Conservation (phyloP, 2,113 vertebrate genomes). For the Carollia perspicillata region DNA sequence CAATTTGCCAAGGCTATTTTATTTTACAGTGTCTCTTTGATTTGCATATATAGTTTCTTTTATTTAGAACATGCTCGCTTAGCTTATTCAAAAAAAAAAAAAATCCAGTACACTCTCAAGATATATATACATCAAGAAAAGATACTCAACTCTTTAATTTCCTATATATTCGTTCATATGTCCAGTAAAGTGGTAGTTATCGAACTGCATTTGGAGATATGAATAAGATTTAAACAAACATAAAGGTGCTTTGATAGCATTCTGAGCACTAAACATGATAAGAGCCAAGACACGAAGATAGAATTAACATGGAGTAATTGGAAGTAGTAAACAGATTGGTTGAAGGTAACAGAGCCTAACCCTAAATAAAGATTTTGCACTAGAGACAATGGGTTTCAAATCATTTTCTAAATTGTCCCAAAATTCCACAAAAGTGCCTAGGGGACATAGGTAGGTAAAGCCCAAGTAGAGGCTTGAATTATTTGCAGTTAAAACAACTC, state of each 20-base stretch:
- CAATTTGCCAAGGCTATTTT: not conserved
- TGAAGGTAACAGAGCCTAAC: not conserved
- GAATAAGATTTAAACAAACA: not conserved
- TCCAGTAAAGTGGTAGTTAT: not conserved
- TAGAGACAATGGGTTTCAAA: not conserved
- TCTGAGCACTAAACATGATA: not conserved
- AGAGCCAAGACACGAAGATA: not conserved
- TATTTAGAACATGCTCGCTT: not conserved
- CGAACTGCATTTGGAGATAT: not conserved
- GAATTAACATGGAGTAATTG: not conserved
- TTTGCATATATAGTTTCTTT: not conserved
- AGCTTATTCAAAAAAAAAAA: not conserved
- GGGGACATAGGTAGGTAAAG: not conserved
- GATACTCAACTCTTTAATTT: not conserved
- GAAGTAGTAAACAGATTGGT: not conserved
- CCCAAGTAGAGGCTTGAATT: not conserved
- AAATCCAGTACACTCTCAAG: not conserved
- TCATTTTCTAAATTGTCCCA: not conserved
- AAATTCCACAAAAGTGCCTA: not conserved
- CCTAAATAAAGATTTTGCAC: not conserved
- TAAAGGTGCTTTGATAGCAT: not conserved
- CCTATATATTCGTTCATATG: not conserved
- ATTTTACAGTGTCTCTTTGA: not conserved
- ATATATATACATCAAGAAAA: not conserved
- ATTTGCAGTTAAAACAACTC: not conserved